phyloP scores from a whole-genome alignment of 2,888 invertebrate genomes.

The Drosophila mayaguana region DNA sequence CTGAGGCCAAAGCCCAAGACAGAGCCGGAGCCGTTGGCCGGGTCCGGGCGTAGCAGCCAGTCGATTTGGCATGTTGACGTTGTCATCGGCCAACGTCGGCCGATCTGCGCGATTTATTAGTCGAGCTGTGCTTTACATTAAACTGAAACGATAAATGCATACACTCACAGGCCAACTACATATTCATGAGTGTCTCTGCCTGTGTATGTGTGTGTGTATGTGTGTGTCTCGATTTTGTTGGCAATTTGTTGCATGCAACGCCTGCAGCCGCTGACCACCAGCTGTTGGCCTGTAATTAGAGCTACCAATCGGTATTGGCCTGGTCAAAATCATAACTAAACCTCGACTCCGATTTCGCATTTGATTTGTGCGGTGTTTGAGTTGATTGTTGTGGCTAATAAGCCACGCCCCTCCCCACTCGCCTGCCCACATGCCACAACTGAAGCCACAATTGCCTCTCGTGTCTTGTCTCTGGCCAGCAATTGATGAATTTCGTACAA shows the following conservation, averaged over 20 bases:
- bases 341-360: constrained; percentile 33
- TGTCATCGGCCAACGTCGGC: constrained; percentile 25
- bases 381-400: constrained; percentile 53
- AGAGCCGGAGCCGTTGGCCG: constrained; percentile 4
- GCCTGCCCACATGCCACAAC: background rate
- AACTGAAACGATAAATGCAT: constrained; percentile 3
- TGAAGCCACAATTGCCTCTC: constrained; percentile 6
- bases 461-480: constrained; percentile 34
- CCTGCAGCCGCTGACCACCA: constrained; percentile 12
- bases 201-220: background rate
- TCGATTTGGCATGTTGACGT: constrained; percentile 43
- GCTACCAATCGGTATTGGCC: constrained; percentile 35
- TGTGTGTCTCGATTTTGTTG: constrained; percentile 28
- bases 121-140: constrained; percentile 35
- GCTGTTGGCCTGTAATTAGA: constrained; percentile 62
- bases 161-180: background rate
- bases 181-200: background rate
- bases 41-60: background rate
- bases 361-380: constrained; percentile 50
- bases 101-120: constrained; percentile 50
- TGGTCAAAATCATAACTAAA: constrained; percentile 50
- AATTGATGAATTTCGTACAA: constrained; percentile 66
- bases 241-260: constrained; percentile 60
- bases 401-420: constrained; percentile 1
- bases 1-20: constrained; percentile 4